These are phyloP conservation scores for Drosophila rubida DNA, from an alignment of 2,888 invertebrate species.

Conservation along the genomic window DNA sequence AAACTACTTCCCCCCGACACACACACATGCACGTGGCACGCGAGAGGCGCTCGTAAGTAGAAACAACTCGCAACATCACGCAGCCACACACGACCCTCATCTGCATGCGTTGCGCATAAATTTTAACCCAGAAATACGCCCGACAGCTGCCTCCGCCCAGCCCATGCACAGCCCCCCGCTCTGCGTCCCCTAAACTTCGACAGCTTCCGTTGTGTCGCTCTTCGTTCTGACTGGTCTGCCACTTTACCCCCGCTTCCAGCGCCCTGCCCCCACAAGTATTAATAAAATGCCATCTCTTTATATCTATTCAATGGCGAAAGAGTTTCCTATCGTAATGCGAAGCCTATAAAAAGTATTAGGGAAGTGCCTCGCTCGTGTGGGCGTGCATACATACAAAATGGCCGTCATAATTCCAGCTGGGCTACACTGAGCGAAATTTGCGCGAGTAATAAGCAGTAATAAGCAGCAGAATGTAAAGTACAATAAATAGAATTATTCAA, in stretches of 20 bases:
- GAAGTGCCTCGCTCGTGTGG: conserved; percentile 39
- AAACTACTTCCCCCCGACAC: conserved; percentile 25
- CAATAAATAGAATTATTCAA: too few relatives aligned
- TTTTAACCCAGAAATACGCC: conserved; percentile 68
- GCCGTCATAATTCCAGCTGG: conserved; percentile 45
- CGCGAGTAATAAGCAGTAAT: background rate
- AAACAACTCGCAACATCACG: conserved; percentile 18
- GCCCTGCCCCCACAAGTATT: conserved; percentile 36
- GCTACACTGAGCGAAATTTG: conserved; percentile 32
- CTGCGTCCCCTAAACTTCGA: conserved; percentile 9
- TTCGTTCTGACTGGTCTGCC: conserved; percentile 16
- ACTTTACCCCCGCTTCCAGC: conserved; percentile 45
- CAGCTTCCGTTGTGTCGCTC: conserved; percentile 39
- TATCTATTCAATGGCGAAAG: conserved; percentile 51
- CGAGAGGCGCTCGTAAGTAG: conserved; percentile 21
- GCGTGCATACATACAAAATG: conserved; percentile 48
- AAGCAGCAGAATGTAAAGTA: too few relatives aligned
- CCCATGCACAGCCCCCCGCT: conserved; percentile 1
- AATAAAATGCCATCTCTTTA: conserved; percentile 31
- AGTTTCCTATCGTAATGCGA: conserved; percentile 60
- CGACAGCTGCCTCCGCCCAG: conserved; percentile 59
- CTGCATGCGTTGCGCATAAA: conserved; percentile 67
- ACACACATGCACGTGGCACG: conserved; percentile 21
- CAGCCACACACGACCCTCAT: conserved; percentile 49
- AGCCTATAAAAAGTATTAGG: conserved; percentile 62